A percentile compares a stretch with the other conserved stretches of the same genome.
Conservation (phyloP, 2,888 invertebrate genomes). For the Acanthosepion esculentum region DNA sequence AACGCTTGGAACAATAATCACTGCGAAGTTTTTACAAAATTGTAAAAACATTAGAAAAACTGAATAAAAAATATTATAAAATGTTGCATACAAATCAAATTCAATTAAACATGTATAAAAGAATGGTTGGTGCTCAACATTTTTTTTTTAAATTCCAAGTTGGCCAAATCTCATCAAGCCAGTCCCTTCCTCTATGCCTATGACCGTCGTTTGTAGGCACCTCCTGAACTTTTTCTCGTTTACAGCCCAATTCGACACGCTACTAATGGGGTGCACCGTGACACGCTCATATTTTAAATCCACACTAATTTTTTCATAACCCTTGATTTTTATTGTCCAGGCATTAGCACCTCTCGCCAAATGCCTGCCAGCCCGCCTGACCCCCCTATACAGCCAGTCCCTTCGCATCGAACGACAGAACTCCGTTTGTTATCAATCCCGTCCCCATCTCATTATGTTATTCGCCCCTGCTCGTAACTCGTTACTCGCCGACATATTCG, state of each 20-base stretch:
- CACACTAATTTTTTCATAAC: not conserved
- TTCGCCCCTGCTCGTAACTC: not conserved
- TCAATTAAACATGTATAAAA: too few relatives aligned
- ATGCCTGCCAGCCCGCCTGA: not conserved
- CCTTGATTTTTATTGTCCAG: not conserved
- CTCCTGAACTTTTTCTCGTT: not conserved
- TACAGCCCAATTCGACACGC: not conserved
- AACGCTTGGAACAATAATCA: too few relatives aligned
- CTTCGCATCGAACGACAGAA: not conserved
- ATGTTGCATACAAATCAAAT: too few relatives aligned
- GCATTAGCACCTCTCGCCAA: not conserved
- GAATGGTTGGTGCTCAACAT: too few relatives aligned
- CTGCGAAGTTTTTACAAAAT: too few relatives aligned
- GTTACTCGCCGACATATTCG: not conserved
- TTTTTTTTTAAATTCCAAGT: too few relatives aligned
- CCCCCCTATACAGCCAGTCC: not conserved
- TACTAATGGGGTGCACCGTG: not conserved
- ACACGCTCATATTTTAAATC: not conserved
- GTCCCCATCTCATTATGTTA: not conserved
- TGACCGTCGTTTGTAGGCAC: not conserved
- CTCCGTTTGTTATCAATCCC: not conserved
- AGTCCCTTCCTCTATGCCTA: not conserved
- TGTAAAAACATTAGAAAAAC: too few relatives aligned
- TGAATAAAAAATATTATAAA: too few relatives aligned
- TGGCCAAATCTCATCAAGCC: not conserved